Conservation (phyloP, 1,140 invertebrate species). For the Microplitis demolitor region DNA sequence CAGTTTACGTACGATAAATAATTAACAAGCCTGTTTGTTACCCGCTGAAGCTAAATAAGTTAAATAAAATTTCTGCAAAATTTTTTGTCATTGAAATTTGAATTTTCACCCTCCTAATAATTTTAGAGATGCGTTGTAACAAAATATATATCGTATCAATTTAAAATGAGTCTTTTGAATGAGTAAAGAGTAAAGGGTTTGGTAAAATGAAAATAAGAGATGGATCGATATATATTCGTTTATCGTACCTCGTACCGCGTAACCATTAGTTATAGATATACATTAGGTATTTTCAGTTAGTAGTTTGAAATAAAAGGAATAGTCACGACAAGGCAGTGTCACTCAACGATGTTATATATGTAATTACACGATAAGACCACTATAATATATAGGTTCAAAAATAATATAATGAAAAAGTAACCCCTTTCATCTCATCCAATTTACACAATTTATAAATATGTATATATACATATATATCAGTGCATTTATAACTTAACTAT, state of each 20-base stretch:
- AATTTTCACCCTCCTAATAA: too few species aligned
- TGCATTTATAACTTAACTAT: too few species aligned
- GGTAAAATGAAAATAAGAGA: neutral
- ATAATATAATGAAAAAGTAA: neutral
- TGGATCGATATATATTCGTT: conserved; percentile 15
- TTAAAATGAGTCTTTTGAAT: neutral
- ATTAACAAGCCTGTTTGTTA: too few species aligned
- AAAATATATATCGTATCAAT: too few species aligned
- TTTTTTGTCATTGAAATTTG: too few species aligned
- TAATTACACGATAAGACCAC: conserved; percentile 10
- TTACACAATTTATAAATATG: too few species aligned
- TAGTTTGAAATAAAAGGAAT: neutral
- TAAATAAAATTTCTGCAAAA: too few species aligned
- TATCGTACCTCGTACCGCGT: conserved; percentile 15
- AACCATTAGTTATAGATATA: conserved; percentile 3
- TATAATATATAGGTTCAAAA: neutral
- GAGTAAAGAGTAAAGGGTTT: neutral
- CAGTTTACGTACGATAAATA: neutral
- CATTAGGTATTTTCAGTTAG: neutral
- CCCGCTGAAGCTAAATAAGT: too few species aligned
- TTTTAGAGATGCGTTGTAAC: too few species aligned
- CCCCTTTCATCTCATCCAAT: neutral
- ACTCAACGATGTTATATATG: conserved; percentile 16
- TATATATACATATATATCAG: too few species aligned
- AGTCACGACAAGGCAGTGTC: conserved; percentile 14